phyloP scores from a whole-genome alignment of 2,113 vertebrate species.

The Malaclemys terrapin region DNA sequence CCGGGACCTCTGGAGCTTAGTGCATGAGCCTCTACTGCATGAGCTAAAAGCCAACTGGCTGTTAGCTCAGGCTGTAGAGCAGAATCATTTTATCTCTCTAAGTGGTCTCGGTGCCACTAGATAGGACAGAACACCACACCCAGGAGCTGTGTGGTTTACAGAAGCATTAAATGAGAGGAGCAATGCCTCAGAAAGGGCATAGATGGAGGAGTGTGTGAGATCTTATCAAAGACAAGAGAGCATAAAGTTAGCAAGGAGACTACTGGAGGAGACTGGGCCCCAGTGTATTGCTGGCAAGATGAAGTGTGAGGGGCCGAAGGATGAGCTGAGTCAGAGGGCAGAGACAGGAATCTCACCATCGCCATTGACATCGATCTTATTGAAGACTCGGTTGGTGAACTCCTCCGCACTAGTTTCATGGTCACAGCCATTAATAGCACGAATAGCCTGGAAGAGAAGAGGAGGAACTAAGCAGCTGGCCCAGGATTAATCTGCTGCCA shows the following conservation, averaged over 20 bases:
- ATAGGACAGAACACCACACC: too few relatives aligned
- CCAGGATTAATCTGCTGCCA: neutral
- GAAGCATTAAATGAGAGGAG: neutral
- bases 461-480: neutral
- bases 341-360: slow-evolving; percentile 82
- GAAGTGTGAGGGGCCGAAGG: neutral
- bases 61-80: too few relatives aligned
- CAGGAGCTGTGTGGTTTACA: too few relatives aligned
- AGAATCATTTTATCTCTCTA: too few relatives aligned
- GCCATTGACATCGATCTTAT: slow-evolving; percentile 91
- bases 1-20: too few relatives aligned
- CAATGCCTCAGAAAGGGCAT: neutral
- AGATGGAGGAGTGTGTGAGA: neutral
- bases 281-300: neutral
- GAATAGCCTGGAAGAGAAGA: slow-evolving; percentile 82
- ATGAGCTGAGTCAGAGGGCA: neutral
- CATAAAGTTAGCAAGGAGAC: neutral
- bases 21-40: too few relatives aligned
- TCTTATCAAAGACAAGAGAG: neutral
- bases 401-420: slow-evolving; percentile 86
- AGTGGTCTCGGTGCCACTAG: too few relatives aligned
- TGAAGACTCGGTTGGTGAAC: slow-evolving; percentile 91
- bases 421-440: slow-evolving; percentile 87
- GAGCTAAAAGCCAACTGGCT: too few relatives aligned
- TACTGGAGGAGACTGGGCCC: neutral